Conservation (phyloP, 2,888 invertebrate species). For the Clusia tigrina region DNA sequence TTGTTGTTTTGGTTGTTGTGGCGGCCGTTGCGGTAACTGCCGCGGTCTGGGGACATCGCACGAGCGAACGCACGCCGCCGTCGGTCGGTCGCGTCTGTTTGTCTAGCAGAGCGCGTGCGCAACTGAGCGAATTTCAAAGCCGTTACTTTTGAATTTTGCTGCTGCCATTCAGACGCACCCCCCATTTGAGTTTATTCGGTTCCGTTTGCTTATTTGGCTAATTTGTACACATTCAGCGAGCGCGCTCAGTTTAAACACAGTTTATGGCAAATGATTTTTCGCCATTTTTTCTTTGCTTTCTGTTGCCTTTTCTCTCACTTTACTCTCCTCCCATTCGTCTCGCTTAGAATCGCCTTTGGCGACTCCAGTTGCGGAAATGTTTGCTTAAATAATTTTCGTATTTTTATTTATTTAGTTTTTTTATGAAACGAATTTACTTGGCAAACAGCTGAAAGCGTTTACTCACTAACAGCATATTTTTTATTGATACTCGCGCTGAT, state of each 20-base stretch:
- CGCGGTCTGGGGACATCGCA: conserved; percentile 3
- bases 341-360: not conserved
- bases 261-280: conserved; percentile 3
- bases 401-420: no score
- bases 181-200: not conserved
- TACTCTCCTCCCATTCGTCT: not conserved
- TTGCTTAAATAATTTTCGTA: no score
- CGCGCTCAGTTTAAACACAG: no score
- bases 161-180: not conserved
- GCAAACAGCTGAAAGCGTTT: no score
- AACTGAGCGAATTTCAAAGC: not conserved
- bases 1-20: not conserved
- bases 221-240: no score
- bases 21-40: not conserved
- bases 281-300: not conserved
- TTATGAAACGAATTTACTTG: no score
- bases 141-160: not conserved
- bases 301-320: not conserved
- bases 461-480: no score
- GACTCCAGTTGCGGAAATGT: not conserved
- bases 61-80: no score
- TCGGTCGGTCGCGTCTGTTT: not conserved
- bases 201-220: not conserved
- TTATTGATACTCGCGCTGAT: not conserved
- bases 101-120: conserved; percentile 8